Conservation (phyloP, 2,888 invertebrate species). For the Epinotia demarniana region DNA sequence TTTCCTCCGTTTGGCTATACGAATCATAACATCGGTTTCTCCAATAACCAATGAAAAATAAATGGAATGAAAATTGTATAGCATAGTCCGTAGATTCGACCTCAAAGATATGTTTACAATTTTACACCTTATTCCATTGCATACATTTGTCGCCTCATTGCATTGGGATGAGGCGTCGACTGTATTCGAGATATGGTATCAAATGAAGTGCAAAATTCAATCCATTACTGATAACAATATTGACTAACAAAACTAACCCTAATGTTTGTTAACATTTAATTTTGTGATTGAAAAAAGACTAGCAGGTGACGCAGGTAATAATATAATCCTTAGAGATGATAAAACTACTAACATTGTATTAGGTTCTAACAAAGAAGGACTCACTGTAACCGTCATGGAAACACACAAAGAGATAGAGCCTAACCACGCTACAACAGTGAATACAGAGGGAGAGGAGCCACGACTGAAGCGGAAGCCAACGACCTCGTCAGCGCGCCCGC, state of each 20-base stretch:
- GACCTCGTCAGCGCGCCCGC: constrained; percentile 89
- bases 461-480: constrained; percentile 80
- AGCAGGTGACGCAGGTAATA: constrained; percentile 18
- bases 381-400: constrained; percentile 26
- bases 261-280: constrained; percentile 10
- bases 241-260: neutral
- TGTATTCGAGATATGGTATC: neutral
- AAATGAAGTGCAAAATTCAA: neutral
- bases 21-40: neutral
- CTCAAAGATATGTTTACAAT: too few relatives aligned
- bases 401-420: constrained; percentile 50
- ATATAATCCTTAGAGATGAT: constrained; percentile 10
- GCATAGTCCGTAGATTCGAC: neutral
- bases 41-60: neutral
- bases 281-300: neutral
- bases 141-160: too few relatives aligned
- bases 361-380: constrained; percentile 35
- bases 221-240: neutral
- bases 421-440: constrained; percentile 76
- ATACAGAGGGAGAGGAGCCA: constrained; percentile 79
- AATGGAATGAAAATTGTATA: neutral
- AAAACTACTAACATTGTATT: constrained; percentile 29
- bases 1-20: neutral
- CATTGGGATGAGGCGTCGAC: too few relatives aligned
- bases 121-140: too few relatives aligned